Conservation (phyloP, 2,113 vertebrate species). For the Zosterops hypoxanthus region DNA sequence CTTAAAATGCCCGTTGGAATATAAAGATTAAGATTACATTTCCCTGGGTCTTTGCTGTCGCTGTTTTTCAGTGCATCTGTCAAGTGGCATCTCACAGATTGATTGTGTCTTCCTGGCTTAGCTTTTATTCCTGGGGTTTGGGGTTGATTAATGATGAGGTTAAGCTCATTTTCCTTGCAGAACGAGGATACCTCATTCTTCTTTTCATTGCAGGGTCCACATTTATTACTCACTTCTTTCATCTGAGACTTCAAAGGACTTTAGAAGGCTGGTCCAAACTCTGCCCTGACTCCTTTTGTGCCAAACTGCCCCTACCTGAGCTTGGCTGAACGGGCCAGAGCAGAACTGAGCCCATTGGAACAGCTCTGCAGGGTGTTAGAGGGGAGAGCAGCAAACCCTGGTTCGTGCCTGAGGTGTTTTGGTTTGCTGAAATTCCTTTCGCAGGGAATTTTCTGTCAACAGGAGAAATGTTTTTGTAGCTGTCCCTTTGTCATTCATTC, state of each 20-base stretch:
- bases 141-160: slow-evolving; percentile 12
- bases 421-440: too few relatives aligned
- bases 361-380: neutral
- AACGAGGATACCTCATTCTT: neutral
- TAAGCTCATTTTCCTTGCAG: slow-evolving; percentile 20
- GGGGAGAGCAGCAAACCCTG: too few relatives aligned
- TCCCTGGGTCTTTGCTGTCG: neutral
- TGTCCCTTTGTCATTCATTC: too few relatives aligned
- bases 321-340: neutral
- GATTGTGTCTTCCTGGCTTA: neutral
- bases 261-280: neutral
- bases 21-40: neutral
- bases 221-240: slow-evolving; percentile 13
- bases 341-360: neutral
- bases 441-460: too few relatives aligned
- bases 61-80: slow-evolving; percentile 4
- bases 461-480: too few relatives aligned
- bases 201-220: neutral
- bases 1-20: neutral
- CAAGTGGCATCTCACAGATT: slow-evolving; percentile 5
- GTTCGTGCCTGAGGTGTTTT: too few relatives aligned
- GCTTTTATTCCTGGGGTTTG: neutral
- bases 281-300: neutral
- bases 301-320: neutral
- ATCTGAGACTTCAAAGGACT: neutral